Base-by-base conservation (phyloP, 2,888 invertebrate genomes). In the Chrysodeixis includens region DNA sequence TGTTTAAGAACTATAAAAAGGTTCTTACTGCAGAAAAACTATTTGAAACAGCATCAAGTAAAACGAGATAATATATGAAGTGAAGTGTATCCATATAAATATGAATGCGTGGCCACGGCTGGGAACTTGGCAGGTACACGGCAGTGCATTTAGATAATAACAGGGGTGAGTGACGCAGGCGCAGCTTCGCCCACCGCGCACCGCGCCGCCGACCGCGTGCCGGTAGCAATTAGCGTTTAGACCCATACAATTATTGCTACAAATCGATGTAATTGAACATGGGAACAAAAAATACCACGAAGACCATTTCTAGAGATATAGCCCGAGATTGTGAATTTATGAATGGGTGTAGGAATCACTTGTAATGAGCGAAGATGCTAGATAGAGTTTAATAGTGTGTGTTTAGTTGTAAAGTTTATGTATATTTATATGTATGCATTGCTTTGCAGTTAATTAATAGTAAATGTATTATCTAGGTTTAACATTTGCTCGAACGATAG, bases 141-240 rank as follows among this genome's bases (percentile, higher is more conserved):
- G 69, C 70, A 80, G 64, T 81, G 81, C 82, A 83, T 86, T 87
- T 86, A 87, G 85, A 86, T 89, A 90, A 90, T 90, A 83, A 88
- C 79, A 86, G 86, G 89, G 85, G 83, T 74, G 70, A 67, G 78
- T 81, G 74, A 78, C 79, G 81, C 71, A 58, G 71, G 74, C 82
- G 82, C 86, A 82, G 75, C 76, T 64, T 69, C 83, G 74, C 56
- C 71, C 57, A 46, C 70, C 73, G 75, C 79, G 75, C 70, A 69
- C 46, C 46, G 76, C 72, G 72, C 62, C 69, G 72, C 62, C 69
- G 73, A 74, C 81, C 83, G 82, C 85, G 83, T 82, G 84, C 88
- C 90, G 85, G 90, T 90, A 91, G 91, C 90, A 82, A 89, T 89
- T 89, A 90, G 83, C 87, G 88, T 90, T 90, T 90, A 90, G 79